These are phyloP conservation scores for Aeoliscus strigatus DNA, from an alignment of 2,797 vertebrate genomes.

Conservation along the genomic window DNA sequence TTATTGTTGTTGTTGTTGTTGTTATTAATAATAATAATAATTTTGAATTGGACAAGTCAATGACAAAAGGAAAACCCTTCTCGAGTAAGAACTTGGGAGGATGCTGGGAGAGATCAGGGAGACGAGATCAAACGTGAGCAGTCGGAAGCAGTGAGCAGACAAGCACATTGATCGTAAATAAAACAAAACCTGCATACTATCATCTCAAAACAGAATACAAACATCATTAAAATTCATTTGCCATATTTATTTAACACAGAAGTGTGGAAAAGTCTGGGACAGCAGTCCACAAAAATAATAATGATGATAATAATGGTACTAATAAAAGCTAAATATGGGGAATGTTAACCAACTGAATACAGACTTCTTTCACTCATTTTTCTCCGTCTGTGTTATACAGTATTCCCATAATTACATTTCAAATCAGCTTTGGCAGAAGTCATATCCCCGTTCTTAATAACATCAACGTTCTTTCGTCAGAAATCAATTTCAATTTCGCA, in stretches of 20 bases:
- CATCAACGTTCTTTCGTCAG: slow-evolving; percentile 53
- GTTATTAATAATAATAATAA: neutral
- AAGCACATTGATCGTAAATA: neutral
- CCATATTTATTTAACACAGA: too few relatives aligned
- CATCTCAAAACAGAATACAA: neutral
- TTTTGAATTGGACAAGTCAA: too few relatives aligned
- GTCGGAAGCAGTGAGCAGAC: neutral
- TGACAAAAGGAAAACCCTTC: neutral
- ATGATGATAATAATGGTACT: too few relatives aligned
- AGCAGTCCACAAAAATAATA: too few relatives aligned
- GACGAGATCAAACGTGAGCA: neutral
- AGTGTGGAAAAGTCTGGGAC: too few relatives aligned
- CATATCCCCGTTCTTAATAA: slow-evolving; percentile 51
- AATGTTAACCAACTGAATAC: too few relatives aligned
- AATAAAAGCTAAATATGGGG: too few relatives aligned
- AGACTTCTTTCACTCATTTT: too few relatives aligned
- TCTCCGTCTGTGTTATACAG: slow-evolving; percentile 6
- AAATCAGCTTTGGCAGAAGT: slow-evolving; percentile 35
- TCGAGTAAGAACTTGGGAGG: neutral
- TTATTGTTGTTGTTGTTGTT: too few relatives aligned
- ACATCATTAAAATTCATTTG: neutral
- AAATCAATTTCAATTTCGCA: slow-evolving; percentile 69
- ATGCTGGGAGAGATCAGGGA: neutral
- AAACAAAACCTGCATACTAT: neutral
- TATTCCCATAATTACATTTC: slow-evolving; percentile 43